Evolutionary conservation across 2,888 invertebrate genomes (phyloP).

Genomic region (Yponomeuta plumbellus): DNA sequence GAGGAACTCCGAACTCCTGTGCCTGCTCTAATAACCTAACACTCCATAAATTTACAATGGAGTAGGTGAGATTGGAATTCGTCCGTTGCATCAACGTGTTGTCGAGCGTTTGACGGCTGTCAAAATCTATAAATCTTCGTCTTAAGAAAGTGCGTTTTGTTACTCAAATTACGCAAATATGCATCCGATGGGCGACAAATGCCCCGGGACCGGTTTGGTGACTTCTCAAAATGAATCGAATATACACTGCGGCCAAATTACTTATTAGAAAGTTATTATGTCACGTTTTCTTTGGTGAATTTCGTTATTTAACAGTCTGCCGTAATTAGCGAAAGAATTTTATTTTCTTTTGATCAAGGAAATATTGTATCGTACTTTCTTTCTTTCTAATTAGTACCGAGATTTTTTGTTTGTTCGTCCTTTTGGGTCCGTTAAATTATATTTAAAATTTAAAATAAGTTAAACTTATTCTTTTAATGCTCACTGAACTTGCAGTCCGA

Average conservation of each 20-base stretch:
- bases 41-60: too few species aligned
- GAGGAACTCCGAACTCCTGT: too few species aligned
- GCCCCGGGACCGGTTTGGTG: not conserved
- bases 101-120: constrained; percentile 31
- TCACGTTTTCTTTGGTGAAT: constrained; percentile 6
- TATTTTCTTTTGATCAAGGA: too few species aligned
- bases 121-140: constrained; percentile 28
- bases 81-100: not conserved
- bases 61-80: not conserved
- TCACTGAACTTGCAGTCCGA: too few species aligned
- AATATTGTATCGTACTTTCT: too few species aligned
- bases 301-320: not conserved
- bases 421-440: too few species aligned
- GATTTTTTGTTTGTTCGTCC: too few species aligned
- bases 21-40: too few species aligned
- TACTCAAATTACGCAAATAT: constrained; percentile 4
- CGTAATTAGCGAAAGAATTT: too few species aligned
- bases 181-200: not conserved
- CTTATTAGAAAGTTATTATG: constrained; percentile 15
- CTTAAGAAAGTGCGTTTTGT: constrained; percentile 11
- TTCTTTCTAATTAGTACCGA: too few species aligned
- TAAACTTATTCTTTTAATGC: too few species aligned
- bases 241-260: not conserved
- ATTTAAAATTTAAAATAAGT: too few species aligned
- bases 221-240: constrained; percentile 7